Conservation (phyloP, 1,140 invertebrate species). For the Drosophila takahashii region DNA sequence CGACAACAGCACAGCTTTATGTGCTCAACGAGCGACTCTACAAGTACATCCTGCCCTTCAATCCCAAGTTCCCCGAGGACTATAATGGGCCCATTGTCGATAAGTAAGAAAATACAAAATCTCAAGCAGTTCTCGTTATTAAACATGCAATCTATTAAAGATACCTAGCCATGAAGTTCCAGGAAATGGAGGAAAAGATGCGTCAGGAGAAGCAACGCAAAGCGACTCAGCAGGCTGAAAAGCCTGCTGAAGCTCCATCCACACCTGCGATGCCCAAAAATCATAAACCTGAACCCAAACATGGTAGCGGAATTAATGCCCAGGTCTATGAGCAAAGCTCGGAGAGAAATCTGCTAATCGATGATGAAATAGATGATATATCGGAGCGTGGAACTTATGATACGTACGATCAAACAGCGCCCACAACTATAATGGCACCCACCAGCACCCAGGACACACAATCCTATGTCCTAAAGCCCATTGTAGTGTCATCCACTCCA, state of each 20-base stretch:
- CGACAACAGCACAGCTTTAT: constrained; percentile 92
- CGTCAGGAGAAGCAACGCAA: constrained; percentile 84
- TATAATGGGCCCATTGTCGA: constrained; percentile 94
- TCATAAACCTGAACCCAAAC: constrained; percentile 61
- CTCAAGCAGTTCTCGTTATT: background rate
- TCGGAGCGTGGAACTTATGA: constrained; percentile 71
- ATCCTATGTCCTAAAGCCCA: constrained; percentile 61
- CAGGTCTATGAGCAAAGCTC: constrained; percentile 82
- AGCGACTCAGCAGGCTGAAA: constrained; percentile 62
- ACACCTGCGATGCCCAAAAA: constrained; percentile 57
- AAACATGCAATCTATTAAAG: constrained; percentile 75
- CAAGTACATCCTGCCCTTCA: constrained; percentile 93
- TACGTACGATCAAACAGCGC: constrained; percentile 56
- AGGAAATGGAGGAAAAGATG: constrained; percentile 93
- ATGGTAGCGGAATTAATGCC: constrained; percentile 71
- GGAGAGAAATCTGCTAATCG: constrained; percentile 76
- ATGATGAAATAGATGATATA: constrained; percentile 80
- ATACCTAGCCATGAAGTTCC: constrained; percentile 92
- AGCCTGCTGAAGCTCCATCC: constrained; percentile 36
- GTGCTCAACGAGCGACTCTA: constrained; percentile 94
- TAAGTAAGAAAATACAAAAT: constrained; percentile 85
- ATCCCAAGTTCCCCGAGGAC: constrained; percentile 94
- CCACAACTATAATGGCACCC: constrained; percentile 59
- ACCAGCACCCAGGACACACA: constrained; percentile 38
- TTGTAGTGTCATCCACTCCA: constrained; percentile 67